These are phyloP conservation scores for Notamacropus eugenii DNA, from an alignment of 2,797 vertebrate genomes.

Conservation along the genomic window DNA sequence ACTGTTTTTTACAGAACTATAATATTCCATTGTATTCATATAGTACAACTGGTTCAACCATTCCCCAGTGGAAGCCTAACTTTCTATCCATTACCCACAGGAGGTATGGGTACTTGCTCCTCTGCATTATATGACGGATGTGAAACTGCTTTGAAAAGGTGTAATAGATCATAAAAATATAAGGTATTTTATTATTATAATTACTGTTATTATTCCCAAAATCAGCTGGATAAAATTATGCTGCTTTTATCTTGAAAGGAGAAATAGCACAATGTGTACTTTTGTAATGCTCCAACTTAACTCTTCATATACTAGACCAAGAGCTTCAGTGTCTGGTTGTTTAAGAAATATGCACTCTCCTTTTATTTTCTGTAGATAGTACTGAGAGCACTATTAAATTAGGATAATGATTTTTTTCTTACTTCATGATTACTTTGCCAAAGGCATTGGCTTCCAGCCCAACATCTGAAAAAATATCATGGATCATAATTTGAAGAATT, in stretches of 20 bases:
- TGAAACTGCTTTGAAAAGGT: not conserved
- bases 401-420: conserved; percentile 67
- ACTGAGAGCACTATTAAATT: conserved; percentile 64
- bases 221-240: conserved; percentile 35
- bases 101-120: not conserved
- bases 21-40: not conserved
- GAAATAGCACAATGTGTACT: conserved; percentile 35
- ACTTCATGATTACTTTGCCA: conserved; percentile 70
- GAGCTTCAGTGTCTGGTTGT: not conserved
- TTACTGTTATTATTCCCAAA: conserved; percentile 14
- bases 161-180: not conserved
- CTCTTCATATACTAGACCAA: conserved; percentile 53
- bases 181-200: not conserved
- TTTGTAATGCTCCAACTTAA: not conserved
- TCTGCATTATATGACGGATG: not conserved
- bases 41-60: not conserved
- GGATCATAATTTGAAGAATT: conserved; percentile 72
- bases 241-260: conserved; percentile 32
- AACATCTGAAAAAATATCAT: conserved; percentile 46
- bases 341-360: conserved; percentile 48
- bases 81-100: not conserved
- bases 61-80: not conserved
- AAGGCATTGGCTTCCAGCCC: conserved; percentile 25
- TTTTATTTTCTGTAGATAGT: conserved; percentile 49
- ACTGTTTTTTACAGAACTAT: not conserved